These are phyloP conservation scores for Phodopus roborovskii DNA, from an alignment of 2,113 vertebrate genomes.

Conservation along the genomic window DNA sequence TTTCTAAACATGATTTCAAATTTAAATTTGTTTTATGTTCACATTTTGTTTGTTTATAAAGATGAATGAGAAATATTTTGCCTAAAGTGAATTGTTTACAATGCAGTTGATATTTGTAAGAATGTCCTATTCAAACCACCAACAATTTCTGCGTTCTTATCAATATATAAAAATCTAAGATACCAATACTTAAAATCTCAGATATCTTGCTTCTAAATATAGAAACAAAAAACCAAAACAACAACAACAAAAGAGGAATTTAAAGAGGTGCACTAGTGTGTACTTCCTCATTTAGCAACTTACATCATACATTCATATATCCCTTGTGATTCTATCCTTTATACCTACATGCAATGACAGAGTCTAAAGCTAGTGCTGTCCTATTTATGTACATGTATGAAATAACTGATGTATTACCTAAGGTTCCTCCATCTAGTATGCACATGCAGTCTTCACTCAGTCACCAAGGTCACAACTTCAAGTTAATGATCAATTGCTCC, in stretches of 20 bases:
- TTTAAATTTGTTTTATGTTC: too few relatives aligned
- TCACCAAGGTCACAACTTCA: neutral
- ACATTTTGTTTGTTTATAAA: too few relatives aligned
- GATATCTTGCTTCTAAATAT: neutral
- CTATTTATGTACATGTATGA: neutral
- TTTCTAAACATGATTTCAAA: too few relatives aligned
- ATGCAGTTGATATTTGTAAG: too few relatives aligned
- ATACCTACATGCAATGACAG: neutral
- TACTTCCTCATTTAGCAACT: neutral
- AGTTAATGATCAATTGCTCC: neutral
- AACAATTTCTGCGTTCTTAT: neutral
- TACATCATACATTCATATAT: neutral
- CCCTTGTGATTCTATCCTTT: neutral
- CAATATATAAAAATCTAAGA: neutral
- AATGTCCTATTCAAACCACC: neutral
- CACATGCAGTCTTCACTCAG: neutral
- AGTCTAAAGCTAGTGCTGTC: neutral
- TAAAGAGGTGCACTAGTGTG: accelerated
- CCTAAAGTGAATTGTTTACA: too few relatives aligned
- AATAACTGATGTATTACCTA: neutral
- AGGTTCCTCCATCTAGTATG: too few relatives aligned
- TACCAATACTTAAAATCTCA: neutral
- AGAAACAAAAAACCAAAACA: too few relatives aligned
- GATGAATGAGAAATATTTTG: too few relatives aligned
- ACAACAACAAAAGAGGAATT: neutral